Conservation (phyloP, 2,113 vertebrate species). For the Sterrhoptilus dennistouni region DNA sequence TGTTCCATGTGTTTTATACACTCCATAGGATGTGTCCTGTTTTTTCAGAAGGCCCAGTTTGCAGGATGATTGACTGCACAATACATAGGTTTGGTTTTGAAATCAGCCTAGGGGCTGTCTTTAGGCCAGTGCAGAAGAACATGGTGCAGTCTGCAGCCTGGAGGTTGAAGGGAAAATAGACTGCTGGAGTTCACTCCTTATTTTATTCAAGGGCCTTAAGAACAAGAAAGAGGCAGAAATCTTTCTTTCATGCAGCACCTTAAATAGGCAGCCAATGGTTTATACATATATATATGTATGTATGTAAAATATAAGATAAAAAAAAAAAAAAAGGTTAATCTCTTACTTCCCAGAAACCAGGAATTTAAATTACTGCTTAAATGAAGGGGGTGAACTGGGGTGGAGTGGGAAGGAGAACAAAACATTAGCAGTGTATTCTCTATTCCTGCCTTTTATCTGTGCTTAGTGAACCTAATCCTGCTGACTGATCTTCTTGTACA, state of each 20-base stretch:
- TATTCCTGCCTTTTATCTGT: not conserved
- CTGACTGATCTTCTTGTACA: not conserved
- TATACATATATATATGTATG: too few relatives aligned
- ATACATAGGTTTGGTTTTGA: not conserved
- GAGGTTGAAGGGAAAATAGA: not conserved
- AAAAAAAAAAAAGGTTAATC: not conserved
- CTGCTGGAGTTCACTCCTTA: not conserved
- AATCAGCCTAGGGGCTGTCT: not conserved
- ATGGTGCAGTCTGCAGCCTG: rapidly evolving
- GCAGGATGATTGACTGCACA: not conserved
- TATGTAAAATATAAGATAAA: not conserved
- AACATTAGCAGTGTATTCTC: not conserved
- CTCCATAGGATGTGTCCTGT: not conserved
- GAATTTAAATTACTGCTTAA: not conserved
- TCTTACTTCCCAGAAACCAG: not conserved
- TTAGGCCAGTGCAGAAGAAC: not conserved
- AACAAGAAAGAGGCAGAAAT: not conserved
- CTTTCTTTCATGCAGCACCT: not conserved
- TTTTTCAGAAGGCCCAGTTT: not conserved
- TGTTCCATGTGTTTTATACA: not conserved
- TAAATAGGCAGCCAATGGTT: not conserved
- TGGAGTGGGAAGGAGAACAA: not conserved
- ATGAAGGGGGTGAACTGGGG: not conserved
- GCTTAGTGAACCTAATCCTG: not conserved
- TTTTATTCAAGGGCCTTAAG: not conserved